Evolutionary conservation across 2,113 vertebrate species (phyloP).

Genomic region (Hypomesus transpacificus): DNA sequence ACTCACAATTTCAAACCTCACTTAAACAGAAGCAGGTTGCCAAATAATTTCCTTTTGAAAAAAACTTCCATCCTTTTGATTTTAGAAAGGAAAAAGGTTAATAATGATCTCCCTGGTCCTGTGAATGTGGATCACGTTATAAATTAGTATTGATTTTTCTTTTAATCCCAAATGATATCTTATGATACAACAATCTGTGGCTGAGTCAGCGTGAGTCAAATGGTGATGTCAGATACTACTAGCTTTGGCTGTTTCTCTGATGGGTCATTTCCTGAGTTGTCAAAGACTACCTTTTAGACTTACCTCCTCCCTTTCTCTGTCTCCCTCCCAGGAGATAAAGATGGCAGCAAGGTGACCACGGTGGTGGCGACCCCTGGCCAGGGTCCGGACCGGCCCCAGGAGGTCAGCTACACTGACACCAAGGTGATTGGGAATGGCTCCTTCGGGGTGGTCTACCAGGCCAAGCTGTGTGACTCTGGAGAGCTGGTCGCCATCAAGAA

Average conservation of each 20-base stretch:
- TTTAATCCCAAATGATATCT: too few relatives aligned
- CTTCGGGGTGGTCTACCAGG: slow-evolving; percentile 98
- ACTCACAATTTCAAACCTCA: background rate
- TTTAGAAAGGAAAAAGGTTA: slow-evolving; percentile 3
- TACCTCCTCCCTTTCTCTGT: background rate
- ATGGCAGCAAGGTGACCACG: slow-evolving; percentile 98
- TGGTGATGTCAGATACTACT: too few relatives aligned
- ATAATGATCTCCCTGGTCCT: background rate
- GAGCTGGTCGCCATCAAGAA: slow-evolving; percentile 99
- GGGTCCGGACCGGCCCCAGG: slow-evolving; percentile 95
- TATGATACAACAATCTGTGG: too few relatives aligned
- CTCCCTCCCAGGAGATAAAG: slow-evolving; percentile 86
- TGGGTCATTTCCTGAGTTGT: too few relatives aligned
- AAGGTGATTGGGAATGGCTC: slow-evolving; percentile 99
- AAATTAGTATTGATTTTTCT: too few relatives aligned
- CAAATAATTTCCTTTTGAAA: slow-evolving; percentile 11
- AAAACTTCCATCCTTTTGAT: slow-evolving; percentile 1
- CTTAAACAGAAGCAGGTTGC: slow-evolving; percentile 22
- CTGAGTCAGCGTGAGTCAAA: too few relatives aligned
- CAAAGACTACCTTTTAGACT: too few relatives aligned
- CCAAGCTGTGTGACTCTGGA: slow-evolving; percentile 96
- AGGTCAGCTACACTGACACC: slow-evolving; percentile 98
- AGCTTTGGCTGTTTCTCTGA: too few relatives aligned
- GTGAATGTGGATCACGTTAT: too few relatives aligned
- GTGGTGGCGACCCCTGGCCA: slow-evolving; percentile 97